Evolutionary conservation across 2,888 invertebrate genomes (phyloP).

Genomic region (Sepioteuthis lessoniana): DNA sequence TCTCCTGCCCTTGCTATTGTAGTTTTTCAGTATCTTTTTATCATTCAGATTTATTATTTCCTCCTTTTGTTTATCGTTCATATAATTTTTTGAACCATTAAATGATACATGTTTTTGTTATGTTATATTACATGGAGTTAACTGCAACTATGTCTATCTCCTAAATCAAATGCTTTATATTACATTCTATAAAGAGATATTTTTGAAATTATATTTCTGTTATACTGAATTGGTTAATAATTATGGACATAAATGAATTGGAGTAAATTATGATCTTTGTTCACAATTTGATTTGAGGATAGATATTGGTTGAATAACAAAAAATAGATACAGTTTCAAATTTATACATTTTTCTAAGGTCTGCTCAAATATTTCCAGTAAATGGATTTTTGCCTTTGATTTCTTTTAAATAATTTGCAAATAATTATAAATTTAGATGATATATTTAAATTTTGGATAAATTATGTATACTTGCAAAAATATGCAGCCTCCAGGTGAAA

Average conservation of each 20-base stretch:
- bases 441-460: background rate
- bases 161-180: background rate
- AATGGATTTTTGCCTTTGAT: background rate
- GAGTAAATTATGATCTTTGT: background rate
- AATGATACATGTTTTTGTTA: background rate
- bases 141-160: background rate
- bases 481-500: too few species aligned
- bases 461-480: background rate
- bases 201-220: background rate
- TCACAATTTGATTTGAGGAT: background rate
- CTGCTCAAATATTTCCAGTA: background rate
- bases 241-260: background rate
- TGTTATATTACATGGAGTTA: background rate
- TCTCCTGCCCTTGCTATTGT: conserved; percentile 2
- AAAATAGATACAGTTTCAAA: background rate
- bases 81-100: background rate
- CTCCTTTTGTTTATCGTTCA: background rate
- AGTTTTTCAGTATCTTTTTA: background rate
- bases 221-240: background rate
- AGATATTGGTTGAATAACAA: background rate
- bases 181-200: background rate
- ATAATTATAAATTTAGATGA: background rate
- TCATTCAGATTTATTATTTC: background rate
- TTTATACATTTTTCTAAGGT: background rate
- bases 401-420: background rate